Evolutionary conservation across 2,113 vertebrate genomes (phyloP).

Genomic region (Patagioenas fasciata): DNA sequence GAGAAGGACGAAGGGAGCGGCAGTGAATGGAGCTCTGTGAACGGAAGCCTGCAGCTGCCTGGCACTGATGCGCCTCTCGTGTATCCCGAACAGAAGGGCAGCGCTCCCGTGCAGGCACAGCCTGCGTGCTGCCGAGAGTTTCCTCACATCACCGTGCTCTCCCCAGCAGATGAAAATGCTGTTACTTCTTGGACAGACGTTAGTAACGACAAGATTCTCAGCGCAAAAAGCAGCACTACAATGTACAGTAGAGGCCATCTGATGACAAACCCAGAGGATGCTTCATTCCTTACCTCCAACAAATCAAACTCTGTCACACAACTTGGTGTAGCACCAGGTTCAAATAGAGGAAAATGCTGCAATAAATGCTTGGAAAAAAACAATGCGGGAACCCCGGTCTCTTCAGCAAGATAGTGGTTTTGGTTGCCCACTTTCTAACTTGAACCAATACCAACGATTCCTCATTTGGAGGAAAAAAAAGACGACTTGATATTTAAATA

Average conservation of each 20-base stretch:
- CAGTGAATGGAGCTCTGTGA: constrained; percentile 68
- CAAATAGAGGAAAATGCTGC: neutral
- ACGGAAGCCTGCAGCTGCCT: neutral
- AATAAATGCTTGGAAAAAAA: constrained; percentile 23
- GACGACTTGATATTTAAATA: neutral
- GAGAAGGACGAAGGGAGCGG: constrained; percentile 76
- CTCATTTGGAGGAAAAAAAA: neutral
- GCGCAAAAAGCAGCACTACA: neutral
- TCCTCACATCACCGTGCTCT: neutral
- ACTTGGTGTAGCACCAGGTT: neutral
- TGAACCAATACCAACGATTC: neutral
- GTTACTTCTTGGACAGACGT: neutral
- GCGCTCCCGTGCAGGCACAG: neutral
- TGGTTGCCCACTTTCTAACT: constrained; percentile 73
- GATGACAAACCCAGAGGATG: neutral
- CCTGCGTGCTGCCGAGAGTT: neutral
- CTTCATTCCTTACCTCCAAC: neutral
- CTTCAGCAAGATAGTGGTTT: constrained; percentile 84
- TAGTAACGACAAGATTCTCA: neutral
- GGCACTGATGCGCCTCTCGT: neutral
- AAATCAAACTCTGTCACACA: neutral
- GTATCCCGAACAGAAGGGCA: constrained; percentile 9
- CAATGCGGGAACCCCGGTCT: constrained; percentile 23
- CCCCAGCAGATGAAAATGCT: neutral
- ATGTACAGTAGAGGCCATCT: neutral